Base-by-base conservation (phyloP, 2,113 vertebrate genomes). In the Puffinus mauretanicus region DNA sequence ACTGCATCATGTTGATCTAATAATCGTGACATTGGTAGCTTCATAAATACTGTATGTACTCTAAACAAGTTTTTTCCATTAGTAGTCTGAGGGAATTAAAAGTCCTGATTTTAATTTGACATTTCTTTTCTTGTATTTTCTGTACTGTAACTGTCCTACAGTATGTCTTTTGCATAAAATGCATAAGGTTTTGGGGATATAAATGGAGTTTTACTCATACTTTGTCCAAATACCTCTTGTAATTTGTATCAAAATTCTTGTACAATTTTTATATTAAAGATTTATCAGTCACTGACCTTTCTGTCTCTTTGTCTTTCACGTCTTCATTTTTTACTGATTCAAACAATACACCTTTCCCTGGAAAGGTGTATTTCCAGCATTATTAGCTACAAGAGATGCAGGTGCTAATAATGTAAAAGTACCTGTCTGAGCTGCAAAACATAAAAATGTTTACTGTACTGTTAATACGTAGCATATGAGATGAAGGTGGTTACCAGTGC, bases 211-310 rank as follows among this genome's bases (percentile, higher is more conserved):
- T 99, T 99, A 99, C 99, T 99, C 99, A 99, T 99, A 99, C 99
- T 99, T 99, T 99, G 99, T 99, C 99, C 99, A 99, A 99, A 99
- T 99, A 99, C 99, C 99, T 99, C 99, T 99, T 99, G 99, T 99
- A 99, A 99, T 99, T 99, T 99, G 99, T 99, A 99, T 99, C 98
- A 99, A 98, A 99, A 99, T 99, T 99, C 99, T 99, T 99, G 99
- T 99, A 99, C 99, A 99, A 99, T 99, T 99, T 99, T 99, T 99
- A 99, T 99, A 99, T 99, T 99, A 99, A 99, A 99, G 98, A 99
- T 99, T 99, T 99, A 99, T 99, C 98, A 99, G 98, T 99, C 99
- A 99, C 99, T 98, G 98, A 98, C 97, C 77, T 95, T 98, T 86
- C 90, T 95, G 90, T 93, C 83, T 91, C 46, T 89, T 91, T 84